phyloP scores from a whole-genome alignment of 2,797 vertebrate genomes.

The Choloepus didactylus region DNA sequence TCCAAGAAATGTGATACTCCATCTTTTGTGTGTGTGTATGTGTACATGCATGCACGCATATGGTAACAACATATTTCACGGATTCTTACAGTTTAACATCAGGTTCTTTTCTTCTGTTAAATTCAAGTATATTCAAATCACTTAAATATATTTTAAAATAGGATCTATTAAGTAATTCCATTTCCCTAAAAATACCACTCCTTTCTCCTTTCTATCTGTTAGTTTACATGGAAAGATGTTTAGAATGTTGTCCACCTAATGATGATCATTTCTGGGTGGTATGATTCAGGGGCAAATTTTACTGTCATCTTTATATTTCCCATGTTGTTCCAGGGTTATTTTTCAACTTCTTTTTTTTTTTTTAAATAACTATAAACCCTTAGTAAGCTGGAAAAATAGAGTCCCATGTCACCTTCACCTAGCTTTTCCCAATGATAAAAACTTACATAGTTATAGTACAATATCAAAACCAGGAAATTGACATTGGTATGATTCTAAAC shows the following conservation, averaged over 20 bases:
- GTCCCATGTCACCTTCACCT: not conserved
- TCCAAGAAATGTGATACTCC: not conserved
- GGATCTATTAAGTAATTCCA: not conserved
- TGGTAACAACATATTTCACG: not conserved
- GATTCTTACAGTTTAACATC: not conserved
- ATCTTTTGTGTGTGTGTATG: not conserved
- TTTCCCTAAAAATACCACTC: not conserved
- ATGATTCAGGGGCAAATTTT: not conserved
- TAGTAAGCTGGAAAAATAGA: not conserved
- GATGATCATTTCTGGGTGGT: not conserved
- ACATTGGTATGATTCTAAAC: not conserved
- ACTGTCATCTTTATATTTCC: not conserved
- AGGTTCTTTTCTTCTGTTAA: not conserved
- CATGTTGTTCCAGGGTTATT: not conserved
- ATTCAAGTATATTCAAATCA: conserved; percentile 28
- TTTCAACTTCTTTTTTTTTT: not conserved
- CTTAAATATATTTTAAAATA: conserved; percentile 8
- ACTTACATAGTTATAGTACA: fast-evolving
- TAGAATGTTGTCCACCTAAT: not conserved
- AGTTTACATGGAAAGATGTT: not conserved
- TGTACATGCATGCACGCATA: not conserved
- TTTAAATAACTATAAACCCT: not conserved
- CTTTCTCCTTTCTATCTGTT: not conserved
- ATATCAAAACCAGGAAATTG: not conserved
- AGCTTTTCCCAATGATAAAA: not conserved